Percentiles rank a stretch among this genome's conserved stretches.
phyloP scores from a whole-genome alignment of 2,113 vertebrate species.

The Sylvietta virens region DNA sequence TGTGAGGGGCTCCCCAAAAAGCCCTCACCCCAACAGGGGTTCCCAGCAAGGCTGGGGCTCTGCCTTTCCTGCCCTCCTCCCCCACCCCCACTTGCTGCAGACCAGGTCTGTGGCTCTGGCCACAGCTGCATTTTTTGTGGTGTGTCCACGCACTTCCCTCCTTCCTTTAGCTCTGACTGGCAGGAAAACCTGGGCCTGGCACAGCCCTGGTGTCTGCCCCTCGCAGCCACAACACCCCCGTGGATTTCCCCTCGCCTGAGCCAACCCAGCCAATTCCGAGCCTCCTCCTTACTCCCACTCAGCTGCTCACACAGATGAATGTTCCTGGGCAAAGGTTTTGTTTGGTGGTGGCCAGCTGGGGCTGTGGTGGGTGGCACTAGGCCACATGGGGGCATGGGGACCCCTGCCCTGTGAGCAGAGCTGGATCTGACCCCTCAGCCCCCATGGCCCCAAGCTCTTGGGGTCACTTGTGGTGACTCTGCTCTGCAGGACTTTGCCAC shows the following conservation, averaged over 20 bases:
- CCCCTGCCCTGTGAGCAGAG: rapidly evolving
- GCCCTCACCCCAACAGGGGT: background rate
- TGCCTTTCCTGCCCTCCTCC: background rate
- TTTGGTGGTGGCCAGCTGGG: background rate
- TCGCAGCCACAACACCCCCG: background rate
- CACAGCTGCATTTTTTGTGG: background rate
- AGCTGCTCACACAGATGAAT: background rate
- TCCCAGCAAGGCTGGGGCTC: background rate
- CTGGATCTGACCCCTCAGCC: background rate
- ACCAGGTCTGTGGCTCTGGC: background rate
- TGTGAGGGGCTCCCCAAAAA: background rate
- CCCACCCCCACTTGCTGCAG: background rate
- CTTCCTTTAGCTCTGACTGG: rapidly evolving
- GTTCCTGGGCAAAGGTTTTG: background rate
- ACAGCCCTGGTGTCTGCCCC: background rate
- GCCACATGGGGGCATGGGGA: rapidly evolving
- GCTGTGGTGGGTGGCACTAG: background rate
- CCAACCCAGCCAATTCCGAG: background rate
- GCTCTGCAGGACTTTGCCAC: background rate
- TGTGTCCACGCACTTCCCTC: background rate
- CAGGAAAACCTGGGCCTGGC: background rate
- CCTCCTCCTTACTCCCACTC: background rate
- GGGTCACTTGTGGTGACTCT: rapidly evolving
- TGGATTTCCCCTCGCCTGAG: background rate
- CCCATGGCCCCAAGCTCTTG: rapidly evolving